Percentiles rank a stretch among this genome's conserved stretches.
Conservation (phyloP, 2,888 invertebrate genomes). For the Chirona hameri region DNA sequence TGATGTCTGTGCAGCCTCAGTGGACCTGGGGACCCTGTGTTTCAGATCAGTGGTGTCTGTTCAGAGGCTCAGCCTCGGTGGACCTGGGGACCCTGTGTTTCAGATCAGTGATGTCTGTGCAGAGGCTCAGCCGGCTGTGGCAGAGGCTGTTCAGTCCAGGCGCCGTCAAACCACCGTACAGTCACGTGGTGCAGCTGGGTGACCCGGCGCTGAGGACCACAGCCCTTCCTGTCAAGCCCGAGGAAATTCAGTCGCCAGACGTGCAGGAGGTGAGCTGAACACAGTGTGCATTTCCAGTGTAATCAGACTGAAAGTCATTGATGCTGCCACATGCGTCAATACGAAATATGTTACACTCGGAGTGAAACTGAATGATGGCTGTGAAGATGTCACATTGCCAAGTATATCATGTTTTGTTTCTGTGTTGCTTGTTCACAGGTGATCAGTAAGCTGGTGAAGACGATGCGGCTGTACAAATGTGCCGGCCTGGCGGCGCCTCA, state of each 20-base stretch:
- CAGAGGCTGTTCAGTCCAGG: background rate
- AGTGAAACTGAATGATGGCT: background rate
- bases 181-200: background rate
- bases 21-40: too few species aligned
- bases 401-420: background rate
- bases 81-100: too few species aligned
- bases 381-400: background rate
- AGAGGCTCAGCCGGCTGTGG: background rate
- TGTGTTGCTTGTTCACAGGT: background rate
- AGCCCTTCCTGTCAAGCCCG: background rate
- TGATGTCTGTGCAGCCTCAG: too few species aligned
- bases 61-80: too few species aligned
- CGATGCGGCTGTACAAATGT: background rate
- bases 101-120: too few species aligned
- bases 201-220: background rate
- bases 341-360: background rate
- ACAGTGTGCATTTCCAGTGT: background rate
- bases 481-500: background rate
- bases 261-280: background rate
- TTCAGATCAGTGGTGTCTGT: too few species aligned
- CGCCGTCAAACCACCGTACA: background rate
- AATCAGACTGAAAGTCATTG: background rate
- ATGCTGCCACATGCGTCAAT: background rate
- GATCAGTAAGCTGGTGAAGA: background rate
- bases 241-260: background rate